phyloP scores from a whole-genome alignment of 2,113 vertebrate species.

The Hyaena hyaena region DNA sequence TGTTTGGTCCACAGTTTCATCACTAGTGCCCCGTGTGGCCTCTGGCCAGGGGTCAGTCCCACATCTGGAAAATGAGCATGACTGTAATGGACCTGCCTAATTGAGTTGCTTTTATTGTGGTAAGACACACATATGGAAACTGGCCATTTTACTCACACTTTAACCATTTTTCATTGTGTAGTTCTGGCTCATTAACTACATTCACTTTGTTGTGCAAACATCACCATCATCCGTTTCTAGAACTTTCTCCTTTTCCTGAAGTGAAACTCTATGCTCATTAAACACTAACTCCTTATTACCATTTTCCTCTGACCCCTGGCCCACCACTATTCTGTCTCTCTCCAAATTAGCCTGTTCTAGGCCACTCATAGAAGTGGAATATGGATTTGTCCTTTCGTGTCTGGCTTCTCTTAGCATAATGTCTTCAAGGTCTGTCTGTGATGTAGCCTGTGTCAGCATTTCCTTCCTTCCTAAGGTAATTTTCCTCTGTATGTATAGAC shows the following conservation, averaged over 20 bases:
- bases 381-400: not conserved
- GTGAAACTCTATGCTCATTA: not conserved
- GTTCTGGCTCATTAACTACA: not conserved
- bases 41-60: too few relatives aligned
- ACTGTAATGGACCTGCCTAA: not conserved
- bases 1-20: not conserved
- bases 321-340: not conserved
- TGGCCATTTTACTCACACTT: too few relatives aligned
- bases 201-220: not conserved
- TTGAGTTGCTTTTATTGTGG: not conserved
- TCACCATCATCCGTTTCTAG: not conserved
- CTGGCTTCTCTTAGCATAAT: not conserved
- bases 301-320: too few relatives aligned
- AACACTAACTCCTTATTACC: not conserved
- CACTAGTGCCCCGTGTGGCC: rapidly evolving
- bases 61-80: not conserved
- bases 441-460: not conserved
- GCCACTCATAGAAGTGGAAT: not conserved
- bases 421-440: not conserved
- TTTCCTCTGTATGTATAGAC: not conserved
- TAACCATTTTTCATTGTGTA: not conserved
- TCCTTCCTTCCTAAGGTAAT: not conserved
- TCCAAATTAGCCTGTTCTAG: not conserved
- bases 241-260: not conserved
- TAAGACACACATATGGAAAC: not conserved